Evolutionary conservation across 2,797 vertebrate species (phyloP), one percentile per base, ranked within the genome.

Genomic region (Channallabes apus): DNA sequence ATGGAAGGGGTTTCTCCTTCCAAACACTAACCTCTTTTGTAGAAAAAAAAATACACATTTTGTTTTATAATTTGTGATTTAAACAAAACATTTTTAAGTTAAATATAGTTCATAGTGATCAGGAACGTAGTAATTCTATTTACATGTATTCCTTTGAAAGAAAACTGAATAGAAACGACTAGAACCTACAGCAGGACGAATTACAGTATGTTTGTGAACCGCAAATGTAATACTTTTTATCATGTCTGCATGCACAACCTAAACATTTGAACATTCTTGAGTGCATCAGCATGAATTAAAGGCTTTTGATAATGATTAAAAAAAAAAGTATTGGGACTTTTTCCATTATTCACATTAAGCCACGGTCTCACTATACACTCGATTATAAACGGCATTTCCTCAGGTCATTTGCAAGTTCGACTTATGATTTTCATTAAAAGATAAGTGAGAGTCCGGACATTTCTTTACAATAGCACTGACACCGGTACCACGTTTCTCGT

Each of bases 361-460:
- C 9, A 59, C 5, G 12, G 56, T 61, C 32, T 61, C 20, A 24
- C 76, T 35, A 61, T 15, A 38, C 24, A 9, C 76, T 78, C 1
- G 56, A 59, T 38, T 61, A 35, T 54, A 24, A 69, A 72, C 24
- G 14, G 1, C 22, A 62, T 7, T 7, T 46, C 15, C 58, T 56
- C 78, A 29, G 78, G 22, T 85, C 46, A 75, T 85, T 65, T 75
- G 73, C 38, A 46, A 77, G 82, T 89, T 92, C 90, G 91, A 93
- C 91, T 93, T 89, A 90, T 88, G 89, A 89, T 89, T 91, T 91
- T 91, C 89, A 92, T 92, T 89, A 90, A 79, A 78, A 17, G 24
- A 82, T 83, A 86, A 85, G 88, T 85, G 82, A 78, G 80, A 84
- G 89, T 80, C 58, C 71, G 62, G 83, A 88, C 88, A 83, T 79